Evolutionary conservation across 2,797 vertebrate species (phyloP), one percentile per base, ranked within the genome.

Genomic region (Heliangelus exortis): DNA sequence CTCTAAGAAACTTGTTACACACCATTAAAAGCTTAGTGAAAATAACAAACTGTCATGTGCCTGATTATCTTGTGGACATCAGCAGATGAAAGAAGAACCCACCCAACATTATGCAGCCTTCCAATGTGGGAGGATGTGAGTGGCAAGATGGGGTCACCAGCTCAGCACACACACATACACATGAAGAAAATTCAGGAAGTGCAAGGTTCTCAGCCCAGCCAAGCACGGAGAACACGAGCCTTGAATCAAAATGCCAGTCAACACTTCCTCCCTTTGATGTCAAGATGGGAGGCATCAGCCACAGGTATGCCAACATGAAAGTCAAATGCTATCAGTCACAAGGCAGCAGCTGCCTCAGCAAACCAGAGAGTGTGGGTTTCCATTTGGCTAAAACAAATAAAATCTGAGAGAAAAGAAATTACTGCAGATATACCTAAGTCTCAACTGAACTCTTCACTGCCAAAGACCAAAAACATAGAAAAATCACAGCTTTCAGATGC

Each of bases 271-370:
- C 9, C 89, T 96, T 96, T 96, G 91, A 96, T 88, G 91, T 96
- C 43, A 84, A 75, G 73, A 71, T 34, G 66, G 69, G 63, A 96
- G 82, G 63, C 80, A 89, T 71, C 92, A 89, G 79, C 91, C 82
- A 76, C 89, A 95, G 91, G 89, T 95, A 93, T 53, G 84, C 89
- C 89, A 94, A 89, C 79, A 88, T 75, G 74, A 86, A 92, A 92
- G 82, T 17, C 1, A 4, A 88, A 39, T 1, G 2, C 31, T 53
- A 84, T 95, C 83, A 78, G 73, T 95, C 84, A 45, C 31, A 59
- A 62, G 58, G 48, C 62, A 93, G 25, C 36, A 92, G 87, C 82
- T 92, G 58, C 31, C 39, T 88, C 73, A 41, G 73, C 62, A 90
- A 79, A 86, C 19, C 62, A 66, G 90, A 36, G 65, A 94, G 54